Evolutionary conservation across 2,888 invertebrate species (phyloP).

Genomic region (Malthinus flaveolus): DNA sequence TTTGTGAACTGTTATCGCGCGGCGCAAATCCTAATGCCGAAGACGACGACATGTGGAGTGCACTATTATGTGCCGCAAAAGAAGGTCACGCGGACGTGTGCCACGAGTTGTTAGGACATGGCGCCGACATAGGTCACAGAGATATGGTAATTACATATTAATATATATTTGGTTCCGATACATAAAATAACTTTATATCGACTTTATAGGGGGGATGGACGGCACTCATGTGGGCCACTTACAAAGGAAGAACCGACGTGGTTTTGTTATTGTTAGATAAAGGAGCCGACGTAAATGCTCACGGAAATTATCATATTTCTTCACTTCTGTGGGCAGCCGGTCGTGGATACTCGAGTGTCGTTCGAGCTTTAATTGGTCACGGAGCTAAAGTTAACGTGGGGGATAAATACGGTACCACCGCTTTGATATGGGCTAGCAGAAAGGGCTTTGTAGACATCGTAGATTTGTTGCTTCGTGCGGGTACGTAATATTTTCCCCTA

Average conservation of each 20-base stretch:
- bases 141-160: slow-evolving; percentile 46
- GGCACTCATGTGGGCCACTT: slow-evolving; percentile 96
- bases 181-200: slow-evolving; percentile 5
- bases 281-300: slow-evolving; percentile 92
- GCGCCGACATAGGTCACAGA: slow-evolving; percentile 80
- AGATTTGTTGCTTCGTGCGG: slow-evolving; percentile 77
- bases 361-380: slow-evolving; percentile 76
- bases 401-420: slow-evolving; percentile 96
- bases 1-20: slow-evolving; percentile 80
- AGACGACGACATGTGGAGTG: slow-evolving; percentile 93
- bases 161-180: no score
- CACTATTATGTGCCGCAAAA: slow-evolving; percentile 87
- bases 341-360: slow-evolving; percentile 85
- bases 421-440: slow-evolving; percentile 93
- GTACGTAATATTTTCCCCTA: slow-evolving; percentile 45
- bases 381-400: slow-evolving; percentile 95
- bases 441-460: slow-evolving; percentile 88
- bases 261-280: slow-evolving; percentile 78
- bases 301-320: slow-evolving; percentile 93
- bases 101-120: slow-evolving; percentile 79
- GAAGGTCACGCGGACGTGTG: slow-evolving; percentile 84
- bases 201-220: slow-evolving; percentile 89
- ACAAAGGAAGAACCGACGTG: slow-evolving; percentile 79
- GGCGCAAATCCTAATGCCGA: slow-evolving; percentile 92
- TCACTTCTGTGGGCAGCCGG: slow-evolving; percentile 96